Percentiles rank a stretch among this genome's conserved stretches.
Evolutionary conservation across 2,113 vertebrate genomes (phyloP).

Genomic region (Alosa alosa): DNA sequence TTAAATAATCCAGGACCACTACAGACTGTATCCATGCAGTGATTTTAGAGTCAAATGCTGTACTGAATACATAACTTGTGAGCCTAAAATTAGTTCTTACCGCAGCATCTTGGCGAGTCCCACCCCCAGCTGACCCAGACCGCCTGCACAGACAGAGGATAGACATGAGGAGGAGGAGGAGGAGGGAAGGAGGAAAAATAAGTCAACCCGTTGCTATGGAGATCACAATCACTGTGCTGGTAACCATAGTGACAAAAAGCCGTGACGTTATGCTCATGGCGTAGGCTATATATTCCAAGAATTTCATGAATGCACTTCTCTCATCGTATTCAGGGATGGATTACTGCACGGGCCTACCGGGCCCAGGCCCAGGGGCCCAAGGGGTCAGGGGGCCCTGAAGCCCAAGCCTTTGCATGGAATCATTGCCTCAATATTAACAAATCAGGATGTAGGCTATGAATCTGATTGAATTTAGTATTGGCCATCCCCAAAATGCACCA

Average conservation of each 20-base stretch:
- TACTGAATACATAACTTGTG: not conserved
- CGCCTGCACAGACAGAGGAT: slow-evolving; percentile 69
- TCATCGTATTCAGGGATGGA: too few species aligned
- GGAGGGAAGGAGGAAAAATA: not conserved
- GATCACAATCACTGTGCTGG: not conserved
- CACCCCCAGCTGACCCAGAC: slow-evolving; percentile 92
- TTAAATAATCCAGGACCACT: too few species aligned
- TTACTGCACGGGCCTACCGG: too few species aligned
- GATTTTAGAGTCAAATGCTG: not conserved
- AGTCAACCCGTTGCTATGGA: not conserved
- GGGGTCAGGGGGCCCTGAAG: too few species aligned
- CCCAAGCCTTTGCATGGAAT: too few species aligned
- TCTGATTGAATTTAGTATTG: too few species aligned
- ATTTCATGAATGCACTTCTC: not conserved
- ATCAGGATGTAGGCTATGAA: too few species aligned
- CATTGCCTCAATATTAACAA: too few species aligned
- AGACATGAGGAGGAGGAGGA: not conserved
- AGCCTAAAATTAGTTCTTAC: slow-evolving; percentile 60
- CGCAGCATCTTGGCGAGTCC: slow-evolving; percentile 89
- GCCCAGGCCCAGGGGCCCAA: too few species aligned
- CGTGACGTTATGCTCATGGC: not conserved
- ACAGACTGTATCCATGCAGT: too few species aligned
- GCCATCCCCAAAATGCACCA: too few species aligned
- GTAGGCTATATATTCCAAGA: not conserved
- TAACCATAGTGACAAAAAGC: slow-evolving; percentile 5